phyloP scores from a whole-genome alignment of 2,888 invertebrate genomes.

The Agrochola lychnidis region DNA sequence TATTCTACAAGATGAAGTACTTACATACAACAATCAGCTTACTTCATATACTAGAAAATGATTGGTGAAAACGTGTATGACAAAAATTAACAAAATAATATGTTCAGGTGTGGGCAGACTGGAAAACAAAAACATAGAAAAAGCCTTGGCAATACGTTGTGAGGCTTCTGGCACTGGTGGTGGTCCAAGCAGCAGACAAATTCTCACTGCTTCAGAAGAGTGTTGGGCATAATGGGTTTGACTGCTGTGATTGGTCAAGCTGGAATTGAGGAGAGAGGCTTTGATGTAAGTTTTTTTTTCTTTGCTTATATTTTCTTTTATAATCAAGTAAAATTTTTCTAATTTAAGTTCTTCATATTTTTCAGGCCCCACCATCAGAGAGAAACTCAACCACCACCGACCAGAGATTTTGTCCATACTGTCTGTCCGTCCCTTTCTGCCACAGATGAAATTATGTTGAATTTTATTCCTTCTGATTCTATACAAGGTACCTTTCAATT shows the following conservation, averaged over 20 bases:
- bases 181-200: too few relatives aligned
- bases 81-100: neutral
- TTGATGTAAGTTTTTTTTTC: slow-evolving; percentile 7
- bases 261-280: slow-evolving; percentile 11
- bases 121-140: slow-evolving; percentile 54
- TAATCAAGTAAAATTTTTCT: neutral
- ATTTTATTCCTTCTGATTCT: too few relatives aligned
- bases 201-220: slow-evolving; percentile 29
- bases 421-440: too few relatives aligned
- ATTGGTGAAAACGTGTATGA: slow-evolving; percentile 1
- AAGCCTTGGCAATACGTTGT: slow-evolving; percentile 23
- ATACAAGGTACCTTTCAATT: too few relatives aligned
- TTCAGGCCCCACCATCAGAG: too few relatives aligned
- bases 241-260: slow-evolving; percentile 8
- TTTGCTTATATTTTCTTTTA: neutral
- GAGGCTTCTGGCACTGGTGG: slow-evolving; percentile 43
- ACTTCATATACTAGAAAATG: too few relatives aligned
- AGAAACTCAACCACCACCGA: too few relatives aligned
- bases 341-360: too few relatives aligned
- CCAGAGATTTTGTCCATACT: too few relatives aligned
- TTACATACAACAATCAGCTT: too few relatives aligned
- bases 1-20: too few relatives aligned
- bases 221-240: slow-evolving; percentile 36
- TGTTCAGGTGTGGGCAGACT: slow-evolving; percentile 20
- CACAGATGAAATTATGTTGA: too few relatives aligned